Conservation (phyloP, 2,797 vertebrate species). For the Benthosema pterotum region DNA sequence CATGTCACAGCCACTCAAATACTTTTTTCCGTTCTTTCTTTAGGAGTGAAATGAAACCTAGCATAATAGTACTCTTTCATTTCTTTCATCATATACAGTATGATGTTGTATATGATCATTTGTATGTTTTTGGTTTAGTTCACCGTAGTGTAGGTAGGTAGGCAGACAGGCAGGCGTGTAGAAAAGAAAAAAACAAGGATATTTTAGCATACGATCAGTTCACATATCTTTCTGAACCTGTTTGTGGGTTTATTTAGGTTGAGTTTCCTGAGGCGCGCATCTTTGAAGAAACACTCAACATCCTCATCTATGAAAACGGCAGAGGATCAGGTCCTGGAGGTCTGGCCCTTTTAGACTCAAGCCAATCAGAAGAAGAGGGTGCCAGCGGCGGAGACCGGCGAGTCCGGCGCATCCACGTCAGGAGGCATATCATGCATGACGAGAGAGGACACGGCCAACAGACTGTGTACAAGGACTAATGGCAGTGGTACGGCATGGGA, state of each 20-base stretch:
- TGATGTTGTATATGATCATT: no score
- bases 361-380: slow-evolving; percentile 84
- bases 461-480: slow-evolving; percentile 84
- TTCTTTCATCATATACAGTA: no score
- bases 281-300: slow-evolving; percentile 92
- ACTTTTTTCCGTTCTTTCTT: no score
- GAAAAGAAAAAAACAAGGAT: no score
- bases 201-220: no score
- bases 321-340: slow-evolving; percentile 80
- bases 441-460: slow-evolving; percentile 87
- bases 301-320: slow-evolving; percentile 89
- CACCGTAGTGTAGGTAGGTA: no score
- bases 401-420: slow-evolving; percentile 89
- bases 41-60: no score
- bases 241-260: slow-evolving; percentile 70
- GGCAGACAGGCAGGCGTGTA: no score
- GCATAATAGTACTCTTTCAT: no score
- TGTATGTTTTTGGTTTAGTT: no score
- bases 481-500: slow-evolving; percentile 41
- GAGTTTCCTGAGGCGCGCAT: slow-evolving; percentile 93
- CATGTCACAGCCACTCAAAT: no score
- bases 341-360: slow-evolving; percentile 83
- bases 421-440: slow-evolving; percentile 90
- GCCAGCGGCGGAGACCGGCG: slow-evolving; percentile 84
- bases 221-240: slow-evolving; percentile 8